phyloP scores from a whole-genome alignment of 2,888 invertebrate genomes.

The Tetragnatha montana region DNA sequence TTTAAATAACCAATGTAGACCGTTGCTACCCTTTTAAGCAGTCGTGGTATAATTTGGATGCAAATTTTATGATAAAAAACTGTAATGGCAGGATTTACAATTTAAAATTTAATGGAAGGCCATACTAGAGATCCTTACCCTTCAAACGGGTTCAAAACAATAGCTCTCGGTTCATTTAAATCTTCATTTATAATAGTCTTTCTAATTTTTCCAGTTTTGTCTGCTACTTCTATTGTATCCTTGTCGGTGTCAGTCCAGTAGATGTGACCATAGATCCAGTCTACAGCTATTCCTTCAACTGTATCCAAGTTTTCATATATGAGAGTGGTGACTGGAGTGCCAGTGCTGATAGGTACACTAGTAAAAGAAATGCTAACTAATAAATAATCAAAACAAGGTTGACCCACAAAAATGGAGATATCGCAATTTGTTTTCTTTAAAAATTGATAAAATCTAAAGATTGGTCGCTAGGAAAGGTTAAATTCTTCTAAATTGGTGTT shows the following conservation, averaged over 20 bases:
- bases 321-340: slow-evolving; percentile 88
- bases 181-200: slow-evolving; percentile 89
- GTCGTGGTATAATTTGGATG: no score
- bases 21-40: not conserved
- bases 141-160: slow-evolving; percentile 93
- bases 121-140: slow-evolving; percentile 79
- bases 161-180: slow-evolving; percentile 94
- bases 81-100: slow-evolving; percentile 32
- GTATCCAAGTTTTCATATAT: slow-evolving; percentile 86
- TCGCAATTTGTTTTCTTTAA: no score
- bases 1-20: not conserved
- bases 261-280: slow-evolving; percentile 98
- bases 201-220: slow-evolving; percentile 89
- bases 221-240: slow-evolving; percentile 93
- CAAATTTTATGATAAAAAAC: not conserved
- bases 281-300: slow-evolving; percentile 96
- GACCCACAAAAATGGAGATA: no score
- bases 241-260: slow-evolving; percentile 95
- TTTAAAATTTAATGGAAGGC: slow-evolving; percentile 13
- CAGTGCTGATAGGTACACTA: slow-evolving; percentile 93
- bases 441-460: no score
- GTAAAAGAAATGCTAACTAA: slow-evolving; percentile 40
- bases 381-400: no score
- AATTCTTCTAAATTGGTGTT: not conserved
- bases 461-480: no score